Conservation (phyloP, 2,888 invertebrate genomes). For the Drosophila anomelani region DNA sequence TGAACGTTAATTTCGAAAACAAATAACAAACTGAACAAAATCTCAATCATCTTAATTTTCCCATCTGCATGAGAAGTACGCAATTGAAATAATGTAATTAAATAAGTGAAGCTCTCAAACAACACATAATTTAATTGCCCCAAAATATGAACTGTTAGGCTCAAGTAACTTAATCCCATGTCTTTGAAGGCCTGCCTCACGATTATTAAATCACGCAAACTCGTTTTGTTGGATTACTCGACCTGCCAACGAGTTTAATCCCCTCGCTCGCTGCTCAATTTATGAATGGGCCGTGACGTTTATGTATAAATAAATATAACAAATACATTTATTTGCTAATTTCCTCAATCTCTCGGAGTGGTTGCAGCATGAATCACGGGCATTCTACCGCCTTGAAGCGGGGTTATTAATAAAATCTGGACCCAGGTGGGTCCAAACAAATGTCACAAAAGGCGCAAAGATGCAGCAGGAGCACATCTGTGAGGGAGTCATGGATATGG, state of each 20-base stretch:
- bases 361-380: conserved; percentile 31
- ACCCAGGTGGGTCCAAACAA: conserved; percentile 20
- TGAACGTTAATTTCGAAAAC: background rate
- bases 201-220: conserved; percentile 21
- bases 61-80: background rate
- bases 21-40: background rate
- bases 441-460: conserved; percentile 28
- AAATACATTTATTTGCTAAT: conserved; percentile 43
- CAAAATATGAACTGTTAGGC: conserved; percentile 20
- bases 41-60: background rate
- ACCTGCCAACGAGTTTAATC: conserved; percentile 30
- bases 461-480: conserved; percentile 8
- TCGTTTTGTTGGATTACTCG: conserved; percentile 29
- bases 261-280: conserved; percentile 35
- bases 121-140: background rate
- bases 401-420: conserved; percentile 40
- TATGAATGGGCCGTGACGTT: conserved; percentile 58
- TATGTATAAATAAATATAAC: conserved; percentile 39
- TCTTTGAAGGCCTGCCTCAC: conserved; percentile 29
- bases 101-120: background rate
- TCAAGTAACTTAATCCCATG: conserved; percentile 7
- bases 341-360: conserved; percentile 37
- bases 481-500: conserved; percentile 41
- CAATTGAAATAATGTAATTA: conserved; percentile 8
- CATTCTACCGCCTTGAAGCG: conserved; percentile 25